A percentile compares a stretch with the other conserved stretches of the same genome.
phyloP scores from a whole-genome alignment of 1,140 invertebrate species.

The Lordiphosa mommai region DNA sequence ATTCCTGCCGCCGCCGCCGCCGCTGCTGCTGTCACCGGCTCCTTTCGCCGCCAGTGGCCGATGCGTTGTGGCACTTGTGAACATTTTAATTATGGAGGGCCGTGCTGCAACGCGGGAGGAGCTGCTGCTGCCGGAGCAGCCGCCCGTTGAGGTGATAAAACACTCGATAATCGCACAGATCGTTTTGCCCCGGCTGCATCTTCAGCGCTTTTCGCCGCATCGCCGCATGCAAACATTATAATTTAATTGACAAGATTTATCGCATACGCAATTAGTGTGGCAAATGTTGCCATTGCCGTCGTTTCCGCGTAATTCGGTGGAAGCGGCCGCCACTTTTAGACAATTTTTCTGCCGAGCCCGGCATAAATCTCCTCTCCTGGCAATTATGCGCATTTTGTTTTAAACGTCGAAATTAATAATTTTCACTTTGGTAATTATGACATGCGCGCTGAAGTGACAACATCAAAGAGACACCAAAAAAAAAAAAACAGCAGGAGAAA shows the following conservation, averaged over 20 bases:
- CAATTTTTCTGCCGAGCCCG: conserved; percentile 49
- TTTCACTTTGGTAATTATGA: conserved; percentile 77
- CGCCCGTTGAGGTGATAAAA: conserved; percentile 69
- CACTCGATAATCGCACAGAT: conserved; percentile 76
- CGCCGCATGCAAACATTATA: conserved; percentile 75
- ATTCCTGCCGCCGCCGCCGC: conserved; percentile 45
- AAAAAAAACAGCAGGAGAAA: not conserved
- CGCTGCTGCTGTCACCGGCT: conserved; percentile 48
- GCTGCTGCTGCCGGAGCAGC: not conserved
- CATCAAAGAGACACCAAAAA: conserved; percentile 53
- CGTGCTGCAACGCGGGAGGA: not conserved
- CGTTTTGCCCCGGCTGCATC: conserved; percentile 67
- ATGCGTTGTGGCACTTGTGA: conserved; percentile 74
- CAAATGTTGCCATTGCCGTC: conserved; percentile 47
- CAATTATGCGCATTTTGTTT: conserved; percentile 76
- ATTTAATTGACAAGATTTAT: conserved; percentile 80
- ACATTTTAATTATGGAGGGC: conserved; percentile 73
- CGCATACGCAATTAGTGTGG: conserved; percentile 78
- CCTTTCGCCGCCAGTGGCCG: conserved; percentile 28
- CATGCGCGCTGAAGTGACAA: conserved; percentile 69
- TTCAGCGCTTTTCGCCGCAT: conserved; percentile 63
- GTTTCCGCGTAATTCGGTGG: conserved; percentile 64
- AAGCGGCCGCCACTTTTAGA: conserved; percentile 60
- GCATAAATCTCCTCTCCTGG: conserved; percentile 25
- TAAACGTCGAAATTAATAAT: conserved; percentile 77